phyloP scores from a whole-genome alignment of 2,113 vertebrate species.

The Podocnemis expansa region DNA sequence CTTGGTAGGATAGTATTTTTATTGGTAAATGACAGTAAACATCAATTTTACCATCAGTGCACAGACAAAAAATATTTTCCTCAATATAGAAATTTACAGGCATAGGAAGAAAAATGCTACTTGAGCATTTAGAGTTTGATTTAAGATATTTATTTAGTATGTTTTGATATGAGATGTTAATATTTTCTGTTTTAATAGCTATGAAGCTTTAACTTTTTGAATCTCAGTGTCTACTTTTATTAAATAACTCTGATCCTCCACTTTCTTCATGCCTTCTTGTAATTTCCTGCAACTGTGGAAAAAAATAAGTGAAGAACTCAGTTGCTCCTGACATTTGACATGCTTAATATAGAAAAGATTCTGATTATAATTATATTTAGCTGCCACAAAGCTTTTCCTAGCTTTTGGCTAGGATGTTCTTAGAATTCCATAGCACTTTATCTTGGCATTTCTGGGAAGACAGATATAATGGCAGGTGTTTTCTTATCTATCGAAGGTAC shows the following conservation, averaged over 20 bases:
- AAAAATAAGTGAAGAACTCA: background rate
- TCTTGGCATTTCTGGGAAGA: background rate
- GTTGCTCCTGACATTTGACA: background rate
- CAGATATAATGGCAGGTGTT: background rate
- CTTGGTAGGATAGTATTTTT: background rate
- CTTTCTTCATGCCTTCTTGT: background rate
- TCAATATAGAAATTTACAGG: background rate
- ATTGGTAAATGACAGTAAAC: background rate
- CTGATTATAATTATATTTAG: background rate
- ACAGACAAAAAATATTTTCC: background rate
- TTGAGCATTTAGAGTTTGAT: background rate
- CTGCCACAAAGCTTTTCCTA: background rate
- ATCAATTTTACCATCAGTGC: background rate
- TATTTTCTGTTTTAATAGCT: background rate
- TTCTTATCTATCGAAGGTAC: background rate
- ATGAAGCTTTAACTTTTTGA: background rate
- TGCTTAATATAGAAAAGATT: background rate
- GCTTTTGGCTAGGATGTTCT: background rate
- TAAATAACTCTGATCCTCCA: background rate
- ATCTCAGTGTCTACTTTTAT: background rate
- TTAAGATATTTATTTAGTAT: background rate
- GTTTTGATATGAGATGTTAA: background rate
- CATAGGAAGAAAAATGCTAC: background rate
- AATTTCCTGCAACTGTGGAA: background rate
- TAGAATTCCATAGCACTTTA: background rate